phyloP scores from a whole-genome alignment of 2,113 vertebrate species.

The Psilopogon haemacephalus region DNA sequence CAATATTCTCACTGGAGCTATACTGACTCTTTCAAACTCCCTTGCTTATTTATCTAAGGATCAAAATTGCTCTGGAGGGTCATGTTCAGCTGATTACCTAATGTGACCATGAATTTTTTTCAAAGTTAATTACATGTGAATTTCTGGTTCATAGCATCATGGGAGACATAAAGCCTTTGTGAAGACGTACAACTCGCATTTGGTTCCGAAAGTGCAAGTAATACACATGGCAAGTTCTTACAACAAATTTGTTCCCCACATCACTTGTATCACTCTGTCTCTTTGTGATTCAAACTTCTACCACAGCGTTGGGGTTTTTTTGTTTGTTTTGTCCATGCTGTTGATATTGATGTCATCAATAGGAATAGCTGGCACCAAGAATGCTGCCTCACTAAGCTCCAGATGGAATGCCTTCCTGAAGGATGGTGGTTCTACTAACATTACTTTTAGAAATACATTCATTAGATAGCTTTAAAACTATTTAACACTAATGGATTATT shows the following conservation, averaged over 20 bases:
- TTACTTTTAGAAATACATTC: background rate
- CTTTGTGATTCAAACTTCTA: background rate
- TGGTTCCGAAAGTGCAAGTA: background rate
- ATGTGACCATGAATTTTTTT: conserved; percentile 10
- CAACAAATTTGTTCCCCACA: background rate
- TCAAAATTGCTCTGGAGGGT: conserved; percentile 24
- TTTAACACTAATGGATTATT: conserved; percentile 32
- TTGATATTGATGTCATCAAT: background rate
- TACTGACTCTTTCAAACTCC: conserved; percentile 24
- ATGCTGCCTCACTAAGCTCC: background rate
- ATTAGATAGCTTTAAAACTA: conserved; percentile 31
- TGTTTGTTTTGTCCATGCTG: background rate
- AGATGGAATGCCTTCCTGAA: background rate
- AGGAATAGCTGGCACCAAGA: background rate
- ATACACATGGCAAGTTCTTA: background rate
- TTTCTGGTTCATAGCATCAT: background rate
- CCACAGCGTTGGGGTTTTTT: background rate
- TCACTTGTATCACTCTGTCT: background rate
- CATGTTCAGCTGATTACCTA: conserved; percentile 32
- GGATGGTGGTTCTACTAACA: conserved; percentile 8
- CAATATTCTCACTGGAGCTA: conserved; percentile 32
- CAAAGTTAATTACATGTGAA: conserved; percentile 22
- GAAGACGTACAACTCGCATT: background rate
- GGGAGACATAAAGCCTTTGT: background rate
- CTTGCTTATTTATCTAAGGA: conserved; percentile 40